phyloP scores from a whole-genome alignment of 2,888 invertebrate genomes.

The Trilocha varians region DNA sequence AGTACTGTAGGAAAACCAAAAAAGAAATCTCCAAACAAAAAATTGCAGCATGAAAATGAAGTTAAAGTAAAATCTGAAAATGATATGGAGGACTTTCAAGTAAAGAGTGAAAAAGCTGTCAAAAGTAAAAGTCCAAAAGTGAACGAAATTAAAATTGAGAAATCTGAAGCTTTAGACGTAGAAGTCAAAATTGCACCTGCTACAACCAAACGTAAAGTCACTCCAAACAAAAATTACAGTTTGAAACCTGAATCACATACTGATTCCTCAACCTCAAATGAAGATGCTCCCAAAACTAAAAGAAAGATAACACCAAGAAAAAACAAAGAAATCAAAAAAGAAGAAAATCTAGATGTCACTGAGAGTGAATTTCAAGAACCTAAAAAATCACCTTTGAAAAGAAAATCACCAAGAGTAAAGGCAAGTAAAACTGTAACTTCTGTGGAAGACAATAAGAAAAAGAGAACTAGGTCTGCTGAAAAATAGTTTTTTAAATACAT shows the following conservation, averaged over 20 bases:
- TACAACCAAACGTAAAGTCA: no score
- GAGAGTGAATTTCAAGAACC: conserved; percentile 5
- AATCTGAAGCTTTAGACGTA: neutral
- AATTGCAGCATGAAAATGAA: conserved; percentile 15
- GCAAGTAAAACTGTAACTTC: conserved; percentile 5
- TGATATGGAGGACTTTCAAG: conserved; percentile 10
- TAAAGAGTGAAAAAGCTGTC: conserved; percentile 8
- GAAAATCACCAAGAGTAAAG: conserved; percentile 24
- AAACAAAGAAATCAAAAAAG: no score
- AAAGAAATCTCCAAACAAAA: conserved; percentile 39
- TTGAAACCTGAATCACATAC: no score
- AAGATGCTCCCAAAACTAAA: no score
- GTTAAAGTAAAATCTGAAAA: conserved; percentile 1
- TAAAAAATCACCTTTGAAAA: conserved; percentile 19
- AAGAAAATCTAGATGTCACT: neutral
- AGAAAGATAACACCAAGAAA: no score
- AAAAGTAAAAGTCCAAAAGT: no score
- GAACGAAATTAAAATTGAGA: neutral
- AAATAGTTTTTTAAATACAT: conserved; percentile 14
- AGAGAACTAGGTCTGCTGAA: conserved; percentile 10
- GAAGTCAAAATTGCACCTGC: neutral
- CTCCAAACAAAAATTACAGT: no score
- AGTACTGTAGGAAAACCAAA: conserved; percentile 55
- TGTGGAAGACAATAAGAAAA: conserved; percentile 8
- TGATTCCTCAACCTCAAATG: no score